Evolutionary conservation across 2,113 vertebrate species (phyloP), one percentile per base, ranked within the genome.

Genomic region (Lagopus muta): DNA sequence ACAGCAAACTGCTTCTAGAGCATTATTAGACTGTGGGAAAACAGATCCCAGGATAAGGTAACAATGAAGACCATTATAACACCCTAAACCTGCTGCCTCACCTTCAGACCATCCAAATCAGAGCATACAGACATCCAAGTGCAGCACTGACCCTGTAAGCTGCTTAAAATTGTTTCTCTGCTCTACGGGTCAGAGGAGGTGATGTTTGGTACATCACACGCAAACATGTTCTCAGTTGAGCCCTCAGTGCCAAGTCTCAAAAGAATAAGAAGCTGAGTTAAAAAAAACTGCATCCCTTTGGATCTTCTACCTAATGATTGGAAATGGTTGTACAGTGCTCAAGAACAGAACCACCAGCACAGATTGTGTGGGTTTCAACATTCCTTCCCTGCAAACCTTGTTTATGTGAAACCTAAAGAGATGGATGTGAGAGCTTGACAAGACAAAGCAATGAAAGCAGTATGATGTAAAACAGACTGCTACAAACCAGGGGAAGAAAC

Each of bases 391-490:
- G 36, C 69, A 81, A 91, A 91, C 27, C 77, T 52, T 72, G 79
- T 77, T 88, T 76, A 66, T 55, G 72, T 27, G 91, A 79, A 94
- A 67, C 87, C 87, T 89, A 13, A 42, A 89, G 75, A 38, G 64
- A 79, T 36, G 16, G 82, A 30, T 2, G 8, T n/a, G 77, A 83
- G 22, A 43, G 86, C 61, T 65, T 88, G 64, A 93, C 91, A 94
- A 69, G 76, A 71, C 6, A 25, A 65, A 83, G 40, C 4, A 42
- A 75, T 92, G 36, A 71, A 80, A 95, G 95, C 42, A 52, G 74
- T 36, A 0, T 0, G 58, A 80, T 40, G 58, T 58, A 73, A 82
- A 89, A 65, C 9, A 84, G 52, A 55, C 86, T 90, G 73, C 73
- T 80, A 82, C 10, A 66, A 87, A 84, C 43, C 69, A 83, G 45